Base-by-base conservation (phyloP, 1,140 invertebrate genomes). In the Trachymyrmex cornetzi region DNA sequence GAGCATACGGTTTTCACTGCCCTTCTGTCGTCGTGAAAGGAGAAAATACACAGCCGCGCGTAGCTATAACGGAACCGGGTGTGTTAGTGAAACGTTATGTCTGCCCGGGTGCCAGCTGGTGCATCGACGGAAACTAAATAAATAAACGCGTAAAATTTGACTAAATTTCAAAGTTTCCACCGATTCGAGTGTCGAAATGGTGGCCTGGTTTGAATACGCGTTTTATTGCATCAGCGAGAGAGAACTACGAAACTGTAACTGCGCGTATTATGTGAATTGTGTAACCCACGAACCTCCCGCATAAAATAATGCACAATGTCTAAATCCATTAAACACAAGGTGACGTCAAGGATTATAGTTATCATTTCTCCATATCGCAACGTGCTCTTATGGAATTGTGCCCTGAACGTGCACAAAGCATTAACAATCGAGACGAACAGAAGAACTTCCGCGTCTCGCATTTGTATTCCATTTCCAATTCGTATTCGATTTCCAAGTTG, bases 71-170 rank as follows among this genome's bases (percentile, higher is more conserved):
- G 24, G 38, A 14, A 38, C 55, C 55, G 24, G 55, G 19, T 61
- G 30, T 81, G 67, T 71, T 81, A 72, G 88, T 80, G 61, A 66
- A 81, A 67, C 88, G 88, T 79, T 89, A 89, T 75, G 86, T 63
- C 84, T 81, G 88, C n/a, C 19, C 57, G 24, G 6, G 14, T 74
- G 48, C 88, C 88, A 90, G 88, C 89, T 90, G 89, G 88, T 71
- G 79, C 61, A 44, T n/a, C 38, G 24, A 63, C 72, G 85, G 87
- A 89, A 90, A 87, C 85, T 89, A 89, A 89, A 89, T 89, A 89
- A 86, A 90, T 90, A 80, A 86, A 89, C 88, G 88, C 88, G 85
- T 85, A 87, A 89, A 89, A 90, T 90, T 89, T 79, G 61, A 55
- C 79, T 81, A 89, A 90, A 89, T 89, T 89, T 80, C 85, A 30